phyloP scores from a whole-genome alignment of 2,888 invertebrate species.

The Lasioglossum figueresi region DNA sequence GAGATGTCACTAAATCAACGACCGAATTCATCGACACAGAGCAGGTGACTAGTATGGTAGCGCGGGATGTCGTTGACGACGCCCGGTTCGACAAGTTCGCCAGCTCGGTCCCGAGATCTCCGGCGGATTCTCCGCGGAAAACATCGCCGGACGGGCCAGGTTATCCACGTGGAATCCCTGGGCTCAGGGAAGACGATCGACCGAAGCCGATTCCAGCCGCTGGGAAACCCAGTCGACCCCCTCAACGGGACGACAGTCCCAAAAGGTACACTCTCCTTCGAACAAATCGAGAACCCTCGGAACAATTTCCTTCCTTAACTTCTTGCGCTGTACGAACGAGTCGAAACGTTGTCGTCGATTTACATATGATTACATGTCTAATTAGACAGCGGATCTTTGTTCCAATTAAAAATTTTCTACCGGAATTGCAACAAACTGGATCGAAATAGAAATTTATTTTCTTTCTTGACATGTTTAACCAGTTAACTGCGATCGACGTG shows the following conservation, averaged over 20 bases:
- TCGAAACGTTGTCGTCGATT: no score
- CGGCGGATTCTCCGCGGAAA: conserved; percentile 69
- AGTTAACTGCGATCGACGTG: no score
- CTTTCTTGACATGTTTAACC: no score
- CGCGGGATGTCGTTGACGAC: conserved; percentile 78
- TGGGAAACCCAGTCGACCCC: conserved; percentile 78
- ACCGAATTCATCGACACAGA: conserved; percentile 76
- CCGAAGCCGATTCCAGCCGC: conserved; percentile 77
- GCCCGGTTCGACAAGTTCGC: conserved; percentile 72
- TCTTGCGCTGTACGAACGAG: not conserved
- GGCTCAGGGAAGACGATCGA: conserved; percentile 78
- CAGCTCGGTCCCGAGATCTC: conserved; percentile 56
- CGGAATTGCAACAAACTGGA: no score
- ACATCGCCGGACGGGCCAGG: conserved; percentile 74
- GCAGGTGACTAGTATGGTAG: conserved; percentile 79
- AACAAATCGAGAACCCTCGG: not conserved
- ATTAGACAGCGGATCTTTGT: no score
- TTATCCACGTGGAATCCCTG: conserved; percentile 77
- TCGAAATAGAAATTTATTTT: no score
- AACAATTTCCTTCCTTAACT: not conserved
- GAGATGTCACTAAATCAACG: conserved; percentile 80
- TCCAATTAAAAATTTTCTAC: no score
- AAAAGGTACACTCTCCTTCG: conserved; percentile 60
- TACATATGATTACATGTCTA: no score
- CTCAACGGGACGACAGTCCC: conserved; percentile 68